Evolutionary conservation across 2,888 invertebrate genomes (phyloP).

Genomic region (Theretra japonica): DNA sequence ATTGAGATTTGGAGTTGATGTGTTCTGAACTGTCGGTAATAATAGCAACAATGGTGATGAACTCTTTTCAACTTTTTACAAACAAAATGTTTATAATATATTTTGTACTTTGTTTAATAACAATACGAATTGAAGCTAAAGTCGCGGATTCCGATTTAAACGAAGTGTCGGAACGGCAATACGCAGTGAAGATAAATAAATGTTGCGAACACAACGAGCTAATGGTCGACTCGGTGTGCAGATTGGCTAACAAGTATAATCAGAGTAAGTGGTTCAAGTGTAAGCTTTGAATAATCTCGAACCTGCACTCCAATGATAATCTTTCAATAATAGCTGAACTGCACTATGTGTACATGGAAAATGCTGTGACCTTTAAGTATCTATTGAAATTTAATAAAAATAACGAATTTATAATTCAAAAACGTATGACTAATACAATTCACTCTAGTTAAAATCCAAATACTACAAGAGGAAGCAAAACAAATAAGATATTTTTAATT

Average conservation of each 20-base stretch:
- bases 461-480: too few relatives aligned
- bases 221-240: constrained; percentile 87
- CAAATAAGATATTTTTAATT: too few relatives aligned
- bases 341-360: background rate
- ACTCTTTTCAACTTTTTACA: constrained; percentile 6
- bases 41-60: constrained; percentile 12
- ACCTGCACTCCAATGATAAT: background rate
- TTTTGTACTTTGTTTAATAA: constrained; percentile 67
- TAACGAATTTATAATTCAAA: too few relatives aligned
- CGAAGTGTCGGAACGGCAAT: constrained; percentile 74
- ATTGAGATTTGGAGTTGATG: background rate
- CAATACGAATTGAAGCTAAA: constrained; percentile 51
- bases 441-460: too few relatives aligned
- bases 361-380: background rate
- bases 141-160: constrained; percentile 75
- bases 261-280: constrained; percentile 72
- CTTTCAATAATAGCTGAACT: constrained; percentile 10
- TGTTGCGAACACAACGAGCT: constrained; percentile 91
- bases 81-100: constrained; percentile 55
- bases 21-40: constrained; percentile 2
- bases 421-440: too few relatives aligned
- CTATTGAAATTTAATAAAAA: background rate
- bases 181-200: constrained; percentile 88
- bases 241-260: constrained; percentile 85
- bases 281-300: background rate